phyloP scores from a whole-genome alignment of 2,113 vertebrate genomes.

The Numida meleagris region DNA sequence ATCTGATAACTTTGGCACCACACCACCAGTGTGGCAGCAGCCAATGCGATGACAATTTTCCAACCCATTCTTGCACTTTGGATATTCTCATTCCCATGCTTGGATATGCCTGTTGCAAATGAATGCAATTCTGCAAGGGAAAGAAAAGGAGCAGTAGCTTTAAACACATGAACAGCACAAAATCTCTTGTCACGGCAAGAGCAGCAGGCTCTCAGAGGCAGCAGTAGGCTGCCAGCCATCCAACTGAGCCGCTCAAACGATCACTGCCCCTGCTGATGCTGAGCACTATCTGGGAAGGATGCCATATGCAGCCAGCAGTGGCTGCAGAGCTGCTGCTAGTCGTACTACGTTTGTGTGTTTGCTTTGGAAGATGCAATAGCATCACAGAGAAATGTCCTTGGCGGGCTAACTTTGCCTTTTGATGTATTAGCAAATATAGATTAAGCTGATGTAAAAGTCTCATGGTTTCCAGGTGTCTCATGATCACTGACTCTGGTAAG shows the following conservation, averaged over 20 bases:
- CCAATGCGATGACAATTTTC: not conserved
- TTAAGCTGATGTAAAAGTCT: fast-evolving
- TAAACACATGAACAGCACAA: fast-evolving
- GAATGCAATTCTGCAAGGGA: not conserved
- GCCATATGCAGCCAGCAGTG: fast-evolving
- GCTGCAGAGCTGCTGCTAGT: not conserved
- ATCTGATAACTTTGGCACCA: not conserved
- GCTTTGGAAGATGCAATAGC: not conserved
- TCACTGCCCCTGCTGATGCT: fast-evolving
- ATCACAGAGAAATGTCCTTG: not conserved
- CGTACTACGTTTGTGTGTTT: not conserved
- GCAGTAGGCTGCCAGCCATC: not conserved
- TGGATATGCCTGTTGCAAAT: not conserved
- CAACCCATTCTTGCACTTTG: not conserved
- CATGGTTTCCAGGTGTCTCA: not conserved
- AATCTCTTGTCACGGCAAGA: fast-evolving
- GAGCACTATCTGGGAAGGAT: not conserved
- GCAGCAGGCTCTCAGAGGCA: not conserved
- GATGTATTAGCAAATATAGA: not conserved
- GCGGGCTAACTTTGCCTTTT: not conserved
- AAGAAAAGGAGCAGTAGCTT: not conserved
- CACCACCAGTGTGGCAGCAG: fast-evolving
- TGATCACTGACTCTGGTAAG: fast-evolving
- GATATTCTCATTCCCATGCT: not conserved
- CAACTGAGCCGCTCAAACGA: not conserved